Evolutionary conservation across 2,888 invertebrate species (phyloP), one percentile per base, ranked within the genome.

Genomic region (Dicyrtomina minuta): DNA sequence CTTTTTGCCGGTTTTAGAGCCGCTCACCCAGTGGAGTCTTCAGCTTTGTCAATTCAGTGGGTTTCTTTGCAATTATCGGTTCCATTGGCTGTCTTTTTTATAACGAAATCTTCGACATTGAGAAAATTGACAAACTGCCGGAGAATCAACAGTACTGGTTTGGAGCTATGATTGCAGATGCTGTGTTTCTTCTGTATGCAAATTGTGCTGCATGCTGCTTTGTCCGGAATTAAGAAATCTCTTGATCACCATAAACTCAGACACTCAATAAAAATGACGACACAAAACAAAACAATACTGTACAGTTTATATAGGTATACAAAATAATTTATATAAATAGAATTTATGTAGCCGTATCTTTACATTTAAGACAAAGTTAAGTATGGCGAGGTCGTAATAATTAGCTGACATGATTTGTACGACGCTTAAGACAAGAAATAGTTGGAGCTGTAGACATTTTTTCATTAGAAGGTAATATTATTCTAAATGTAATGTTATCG

Each of bases 41-140:
- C 55, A 62, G 75, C n/a, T 71, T 75, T 67, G 72, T 76, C 62
- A 76, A 74, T 51, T 59, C 70, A 2, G 73, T 74, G 44, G 75
- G 73, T 1, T 44, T 78, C 26, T 0, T 78, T 1, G 74, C 72
- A 1, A 43, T 75, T 13, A 55, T 70, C 1, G 72, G 56, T 2
- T 73, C 71, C 13, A 49, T 72, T 41, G 73, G 65, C 17, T 78
- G 76, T 58, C 71, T 76, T 66, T 60, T 74, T 44, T 59, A 41
- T 17, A 39, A 64, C 12, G 22, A 69, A 33, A 8, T 59, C 26
- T 65, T 60, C 13, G 44, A 49, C 17, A 4, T 41, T 17, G 61
- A 68, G 8, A 44, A 68, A 1, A 24, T 56, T 24, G 70, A 75
- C 24, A 68, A 71, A 27, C 2, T 70, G 41, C 46, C 70, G 5